Evolutionary conservation across 2,797 vertebrate genomes (phyloP).

Genomic region (Synaphobranchus kaupii): DNA sequence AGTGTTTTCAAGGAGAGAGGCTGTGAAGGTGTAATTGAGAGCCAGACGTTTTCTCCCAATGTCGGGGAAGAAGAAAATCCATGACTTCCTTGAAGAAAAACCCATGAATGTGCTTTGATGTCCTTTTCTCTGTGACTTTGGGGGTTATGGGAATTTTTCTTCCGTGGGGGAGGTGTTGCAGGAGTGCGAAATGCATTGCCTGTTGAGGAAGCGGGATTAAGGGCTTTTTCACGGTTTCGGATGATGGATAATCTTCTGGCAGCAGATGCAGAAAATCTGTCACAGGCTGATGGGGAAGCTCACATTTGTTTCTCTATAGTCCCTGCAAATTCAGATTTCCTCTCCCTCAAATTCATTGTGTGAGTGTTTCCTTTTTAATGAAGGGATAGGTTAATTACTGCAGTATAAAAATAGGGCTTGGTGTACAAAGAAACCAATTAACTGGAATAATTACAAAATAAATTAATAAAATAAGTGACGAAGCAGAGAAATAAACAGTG

Average conservation of each 20-base stretch:
- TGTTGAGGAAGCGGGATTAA: slow-evolving; percentile 31
- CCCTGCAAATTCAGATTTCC: slow-evolving; percentile 21
- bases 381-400: background rate
- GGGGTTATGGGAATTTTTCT: slow-evolving; percentile 22
- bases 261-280: slow-evolving; percentile 27
- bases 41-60: background rate
- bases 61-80: background rate
- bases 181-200: slow-evolving; percentile 23
- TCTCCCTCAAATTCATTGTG: background rate
- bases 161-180: slow-evolving; percentile 4
- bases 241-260: slow-evolving; percentile 26
- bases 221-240: slow-evolving; percentile 34
- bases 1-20: background rate
- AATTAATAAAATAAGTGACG: background rate
- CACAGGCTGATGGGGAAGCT: slow-evolving; percentile 25
- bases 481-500: background rate
- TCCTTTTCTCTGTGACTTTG: slow-evolving; percentile 1
- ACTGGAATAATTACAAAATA: background rate
- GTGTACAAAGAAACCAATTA: slow-evolving; percentile 8
- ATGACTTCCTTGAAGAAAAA: background rate
- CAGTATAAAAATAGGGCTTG: background rate
- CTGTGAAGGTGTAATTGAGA: background rate
- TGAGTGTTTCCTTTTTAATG: background rate
- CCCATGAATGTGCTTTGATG: slow-evolving; percentile 13
- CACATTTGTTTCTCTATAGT: background rate